Percentiles rank a stretch among this genome's conserved stretches.
These are phyloP conservation scores for Thysanoteuthis rhombus DNA, from an alignment of 2,888 invertebrate genomes.

Conservation along the genomic window DNA sequence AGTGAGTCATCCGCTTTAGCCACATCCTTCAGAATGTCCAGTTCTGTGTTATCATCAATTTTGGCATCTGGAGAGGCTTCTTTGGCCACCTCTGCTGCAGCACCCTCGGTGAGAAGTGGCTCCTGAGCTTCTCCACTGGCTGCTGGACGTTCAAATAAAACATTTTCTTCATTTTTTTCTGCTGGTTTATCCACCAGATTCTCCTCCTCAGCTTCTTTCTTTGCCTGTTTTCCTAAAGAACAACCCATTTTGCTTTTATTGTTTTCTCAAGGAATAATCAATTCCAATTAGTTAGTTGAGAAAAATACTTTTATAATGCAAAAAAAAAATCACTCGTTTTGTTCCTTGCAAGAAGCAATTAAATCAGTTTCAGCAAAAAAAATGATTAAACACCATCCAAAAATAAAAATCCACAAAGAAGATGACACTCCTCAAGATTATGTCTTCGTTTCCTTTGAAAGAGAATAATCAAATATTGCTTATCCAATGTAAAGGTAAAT, in stretches of 20 bases:
- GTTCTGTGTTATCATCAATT: constrained; percentile 14
- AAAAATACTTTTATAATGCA: background rate
- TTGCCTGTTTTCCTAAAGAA: constrained; percentile 31
- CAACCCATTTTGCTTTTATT: constrained; percentile 21
- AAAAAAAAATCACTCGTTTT: background rate
- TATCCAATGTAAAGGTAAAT: background rate
- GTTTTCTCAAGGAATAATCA: background rate
- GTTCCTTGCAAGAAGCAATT: background rate
- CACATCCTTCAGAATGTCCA: constrained; percentile 23
- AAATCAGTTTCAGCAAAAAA: background rate
- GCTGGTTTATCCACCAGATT: constrained; percentile 30
- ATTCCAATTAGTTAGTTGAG: background rate
- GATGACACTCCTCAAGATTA: background rate
- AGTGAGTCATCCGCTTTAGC: background rate
- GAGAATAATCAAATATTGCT: background rate
- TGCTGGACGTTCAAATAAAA: constrained; percentile 30
- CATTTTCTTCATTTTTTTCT: constrained; percentile 32
- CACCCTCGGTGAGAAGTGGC: background rate
- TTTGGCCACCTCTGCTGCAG: constrained; percentile 15
- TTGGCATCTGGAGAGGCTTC: background rate
- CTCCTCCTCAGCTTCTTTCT: constrained; percentile 30
- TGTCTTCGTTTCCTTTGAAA: background rate
- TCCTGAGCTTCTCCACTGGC: constrained; percentile 29
- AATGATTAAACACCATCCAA: background rate
- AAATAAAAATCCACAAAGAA: background rate